phyloP scores from a whole-genome alignment of 2,888 invertebrate species.

The Flexamia atlantica region DNA sequence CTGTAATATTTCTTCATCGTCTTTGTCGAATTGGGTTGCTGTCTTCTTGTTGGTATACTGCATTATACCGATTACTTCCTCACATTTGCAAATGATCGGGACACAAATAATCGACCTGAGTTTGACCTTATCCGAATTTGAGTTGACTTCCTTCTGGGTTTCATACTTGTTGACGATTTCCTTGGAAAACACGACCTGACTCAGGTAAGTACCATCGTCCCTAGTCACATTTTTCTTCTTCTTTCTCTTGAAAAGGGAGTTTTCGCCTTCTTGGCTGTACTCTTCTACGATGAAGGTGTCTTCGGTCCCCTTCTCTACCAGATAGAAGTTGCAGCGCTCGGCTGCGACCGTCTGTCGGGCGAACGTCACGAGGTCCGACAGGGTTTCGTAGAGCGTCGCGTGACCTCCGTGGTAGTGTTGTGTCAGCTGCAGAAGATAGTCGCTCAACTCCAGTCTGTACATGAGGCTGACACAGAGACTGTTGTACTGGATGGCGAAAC shows the following conservation, averaged over 20 bases:
- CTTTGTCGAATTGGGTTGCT: not conserved
- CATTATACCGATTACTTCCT: not conserved
- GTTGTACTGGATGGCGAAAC: constrained; percentile 6
- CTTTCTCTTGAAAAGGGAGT: constrained; percentile 8
- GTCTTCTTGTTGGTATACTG: constrained; percentile 2
- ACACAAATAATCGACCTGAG: constrained; percentile 25
- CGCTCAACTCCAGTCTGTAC: not conserved
- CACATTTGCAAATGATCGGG: constrained; percentile 26
- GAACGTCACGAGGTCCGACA: constrained; percentile 4
- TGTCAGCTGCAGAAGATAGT: constrained; percentile 20
- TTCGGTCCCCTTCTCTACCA: constrained; percentile 15
- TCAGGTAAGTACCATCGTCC: not conserved
- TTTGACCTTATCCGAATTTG: not conserved
- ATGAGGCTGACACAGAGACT: not conserved
- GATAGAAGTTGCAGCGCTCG: constrained; percentile 6
- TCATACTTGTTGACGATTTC: constrained; percentile 32
- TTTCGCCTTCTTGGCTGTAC: constrained; percentile 17
- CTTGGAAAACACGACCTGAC: constrained; percentile 7
- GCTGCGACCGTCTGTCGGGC: constrained; percentile 11
- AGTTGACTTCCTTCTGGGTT: not conserved
- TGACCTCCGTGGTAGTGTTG: not conserved
- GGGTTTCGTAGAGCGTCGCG: not conserved
- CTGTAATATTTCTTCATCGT: constrained; percentile 20
- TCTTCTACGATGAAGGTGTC: constrained; percentile 8
- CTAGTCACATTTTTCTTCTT: constrained; percentile 15